Evolutionary conservation across 2,113 vertebrate genomes (phyloP).

Genomic region (Leiothrix lutea): DNA sequence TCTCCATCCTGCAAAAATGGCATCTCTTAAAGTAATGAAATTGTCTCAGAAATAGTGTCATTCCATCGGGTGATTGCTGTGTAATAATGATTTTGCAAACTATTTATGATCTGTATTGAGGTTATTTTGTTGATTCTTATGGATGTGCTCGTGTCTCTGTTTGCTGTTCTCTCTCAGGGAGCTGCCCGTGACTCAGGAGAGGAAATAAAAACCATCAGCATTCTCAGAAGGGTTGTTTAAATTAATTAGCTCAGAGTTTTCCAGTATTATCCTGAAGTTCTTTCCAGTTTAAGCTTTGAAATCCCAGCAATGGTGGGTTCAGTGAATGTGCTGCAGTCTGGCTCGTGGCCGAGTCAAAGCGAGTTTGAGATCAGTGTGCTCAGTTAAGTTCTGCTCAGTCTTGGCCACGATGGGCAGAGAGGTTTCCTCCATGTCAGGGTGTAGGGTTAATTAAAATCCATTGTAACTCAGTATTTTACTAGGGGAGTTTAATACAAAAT

Average conservation of each 20-base stretch:
- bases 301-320: not conserved
- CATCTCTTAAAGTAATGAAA: not conserved
- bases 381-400: not conserved
- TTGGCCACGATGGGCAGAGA: not conserved
- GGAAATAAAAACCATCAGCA: not conserved
- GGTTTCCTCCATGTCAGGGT: not conserved
- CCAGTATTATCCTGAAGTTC: not conserved
- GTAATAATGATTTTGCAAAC: not conserved
- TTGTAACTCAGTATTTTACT: not conserved
- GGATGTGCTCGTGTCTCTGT: not conserved
- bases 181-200: not conserved
- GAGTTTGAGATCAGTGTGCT: not conserved
- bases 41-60: constrained; percentile 8
- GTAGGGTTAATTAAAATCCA: not conserved
- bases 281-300: not conserved
- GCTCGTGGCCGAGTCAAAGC: not conserved
- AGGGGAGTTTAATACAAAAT: not conserved
- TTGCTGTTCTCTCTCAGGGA: not conserved
- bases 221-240: not conserved
- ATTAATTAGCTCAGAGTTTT: not conserved
- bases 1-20: constrained; percentile 24
- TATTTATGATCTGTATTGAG: not conserved
- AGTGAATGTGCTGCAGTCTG: not conserved
- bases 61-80: not conserved
- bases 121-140: not conserved